These are phyloP conservation scores for Chloroclystis v-ata DNA, from an alignment of 2,888 invertebrate genomes.

Conservation along the genomic window DNA sequence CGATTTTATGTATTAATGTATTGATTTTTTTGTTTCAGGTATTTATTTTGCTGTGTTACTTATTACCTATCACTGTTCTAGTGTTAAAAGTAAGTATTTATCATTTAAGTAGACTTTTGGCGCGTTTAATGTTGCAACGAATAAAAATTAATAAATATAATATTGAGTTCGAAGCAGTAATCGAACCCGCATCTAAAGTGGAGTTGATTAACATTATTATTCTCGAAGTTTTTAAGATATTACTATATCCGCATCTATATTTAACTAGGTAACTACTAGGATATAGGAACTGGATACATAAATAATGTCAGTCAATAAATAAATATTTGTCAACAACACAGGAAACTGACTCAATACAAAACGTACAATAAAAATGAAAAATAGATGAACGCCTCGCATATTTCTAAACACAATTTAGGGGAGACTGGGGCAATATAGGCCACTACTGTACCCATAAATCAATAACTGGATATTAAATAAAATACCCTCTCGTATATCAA, in stretches of 20 bases:
- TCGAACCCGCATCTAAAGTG: too few relatives aligned
- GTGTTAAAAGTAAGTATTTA: too few relatives aligned
- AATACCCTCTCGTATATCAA: slow-evolving; percentile 63
- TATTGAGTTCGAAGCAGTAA: too few relatives aligned
- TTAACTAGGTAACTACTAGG: too few relatives aligned
- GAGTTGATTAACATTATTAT: too few relatives aligned
- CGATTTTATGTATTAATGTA: background rate
- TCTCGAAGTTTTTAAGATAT: too few relatives aligned
- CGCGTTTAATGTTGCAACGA: too few relatives aligned
- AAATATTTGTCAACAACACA: background rate
- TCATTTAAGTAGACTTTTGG: too few relatives aligned
- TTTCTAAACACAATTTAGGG: slow-evolving; percentile 54
- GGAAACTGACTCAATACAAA: slow-evolving; percentile 3
- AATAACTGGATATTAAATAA: slow-evolving; percentile 72
- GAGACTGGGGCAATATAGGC: slow-evolving; percentile 43
- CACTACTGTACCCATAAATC: slow-evolving; percentile 59
- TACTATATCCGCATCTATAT: too few relatives aligned
- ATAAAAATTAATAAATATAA: too few relatives aligned
- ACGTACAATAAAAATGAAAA: slow-evolving; percentile 41
- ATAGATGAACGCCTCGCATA: slow-evolving; percentile 43
- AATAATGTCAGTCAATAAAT: background rate
- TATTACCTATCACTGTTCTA: too few relatives aligned
- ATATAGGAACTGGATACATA: background rate
- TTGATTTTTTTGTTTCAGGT: slow-evolving; percentile 3
- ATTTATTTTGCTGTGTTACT: background rate